phyloP scores from a whole-genome alignment of 2,113 vertebrate species.

The Todiramphus saurophagus region DNA sequence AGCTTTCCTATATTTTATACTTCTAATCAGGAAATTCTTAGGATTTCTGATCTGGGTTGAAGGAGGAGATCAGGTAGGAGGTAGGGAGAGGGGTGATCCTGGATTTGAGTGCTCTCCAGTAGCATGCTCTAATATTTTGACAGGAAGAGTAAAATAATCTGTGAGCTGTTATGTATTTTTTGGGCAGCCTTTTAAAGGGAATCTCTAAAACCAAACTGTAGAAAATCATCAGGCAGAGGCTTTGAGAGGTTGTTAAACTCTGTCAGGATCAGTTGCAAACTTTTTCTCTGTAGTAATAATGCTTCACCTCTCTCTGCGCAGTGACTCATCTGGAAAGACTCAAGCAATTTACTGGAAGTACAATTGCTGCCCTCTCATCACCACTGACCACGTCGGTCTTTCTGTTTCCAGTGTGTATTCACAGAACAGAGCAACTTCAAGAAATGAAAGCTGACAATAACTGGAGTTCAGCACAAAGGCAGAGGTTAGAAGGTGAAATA shows the following conservation, averaged over 20 bases:
- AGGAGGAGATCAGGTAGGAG: background rate
- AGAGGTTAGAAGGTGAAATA: background rate
- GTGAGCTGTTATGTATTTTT: background rate
- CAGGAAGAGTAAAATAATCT: background rate
- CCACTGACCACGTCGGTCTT: background rate
- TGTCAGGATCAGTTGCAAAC: background rate
- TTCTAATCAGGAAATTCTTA: background rate
- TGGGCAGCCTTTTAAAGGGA: background rate
- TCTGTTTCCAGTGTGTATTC: background rate
- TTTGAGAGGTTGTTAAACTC: background rate
- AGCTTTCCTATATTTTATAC: background rate
- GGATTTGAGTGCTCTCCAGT: background rate
- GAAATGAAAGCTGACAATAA: slow-evolving; percentile 28
- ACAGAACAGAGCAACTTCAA: background rate
- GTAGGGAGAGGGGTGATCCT: background rate
- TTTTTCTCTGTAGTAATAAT: background rate
- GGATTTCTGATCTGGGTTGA: background rate
- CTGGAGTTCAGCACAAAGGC: background rate
- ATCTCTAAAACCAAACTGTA: background rate
- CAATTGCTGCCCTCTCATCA: background rate
- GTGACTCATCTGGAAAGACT: slow-evolving; percentile 14
- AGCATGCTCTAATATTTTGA: background rate
- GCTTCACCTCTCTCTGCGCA: background rate
- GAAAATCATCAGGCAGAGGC: background rate
- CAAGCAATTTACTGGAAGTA: background rate